These are phyloP conservation scores for Oreochromis mossambicus DNA, from an alignment of 2,797 vertebrate genomes.

Conservation along the genomic window DNA sequence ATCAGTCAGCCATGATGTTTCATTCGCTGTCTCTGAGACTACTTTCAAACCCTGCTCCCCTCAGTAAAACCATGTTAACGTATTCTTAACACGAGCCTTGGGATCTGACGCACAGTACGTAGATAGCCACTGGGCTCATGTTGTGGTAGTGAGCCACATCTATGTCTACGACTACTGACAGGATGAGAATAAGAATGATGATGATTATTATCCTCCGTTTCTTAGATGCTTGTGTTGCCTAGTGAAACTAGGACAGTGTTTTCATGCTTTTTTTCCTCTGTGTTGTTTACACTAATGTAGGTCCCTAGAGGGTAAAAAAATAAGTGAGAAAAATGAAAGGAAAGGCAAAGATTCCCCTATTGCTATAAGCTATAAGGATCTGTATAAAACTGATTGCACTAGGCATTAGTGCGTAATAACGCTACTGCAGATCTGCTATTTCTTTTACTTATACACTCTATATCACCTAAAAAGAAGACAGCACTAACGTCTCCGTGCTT, in stretches of 20 bases:
- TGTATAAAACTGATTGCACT: constrained; percentile 80
- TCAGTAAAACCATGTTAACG: constrained; percentile 34
- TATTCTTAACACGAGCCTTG: constrained; percentile 17
- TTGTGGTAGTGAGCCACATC: constrained; percentile 32
- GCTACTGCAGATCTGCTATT: constrained; percentile 17
- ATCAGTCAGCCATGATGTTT: constrained; percentile 38
- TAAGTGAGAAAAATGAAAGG: constrained; percentile 40
- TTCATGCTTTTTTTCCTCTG: constrained; percentile 74
- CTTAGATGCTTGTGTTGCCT: constrained; percentile 64
- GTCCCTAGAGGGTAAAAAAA: constrained; percentile 79
- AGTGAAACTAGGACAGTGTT: constrained; percentile 73
- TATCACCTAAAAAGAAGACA: constrained; percentile 4
- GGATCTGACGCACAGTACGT: constrained; percentile 26
- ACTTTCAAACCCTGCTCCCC: constrained; percentile 37
- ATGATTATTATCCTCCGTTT: constrained; percentile 58
- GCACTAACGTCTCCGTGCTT: not conserved
- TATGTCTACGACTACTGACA: constrained; percentile 30
- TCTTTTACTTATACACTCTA: constrained; percentile 5
- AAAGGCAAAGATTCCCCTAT: constrained; percentile 81
- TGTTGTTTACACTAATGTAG: constrained; percentile 86
- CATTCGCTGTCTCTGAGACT: constrained; percentile 17
- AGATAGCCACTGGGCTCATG: constrained; percentile 46
- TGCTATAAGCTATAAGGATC: constrained; percentile 81
- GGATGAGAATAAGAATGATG: constrained; percentile 34
- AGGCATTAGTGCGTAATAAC: constrained; percentile 74